Base-by-base conservation (phyloP, 1,140 invertebrate genomes). In the Cotesia glomerata region DNA sequence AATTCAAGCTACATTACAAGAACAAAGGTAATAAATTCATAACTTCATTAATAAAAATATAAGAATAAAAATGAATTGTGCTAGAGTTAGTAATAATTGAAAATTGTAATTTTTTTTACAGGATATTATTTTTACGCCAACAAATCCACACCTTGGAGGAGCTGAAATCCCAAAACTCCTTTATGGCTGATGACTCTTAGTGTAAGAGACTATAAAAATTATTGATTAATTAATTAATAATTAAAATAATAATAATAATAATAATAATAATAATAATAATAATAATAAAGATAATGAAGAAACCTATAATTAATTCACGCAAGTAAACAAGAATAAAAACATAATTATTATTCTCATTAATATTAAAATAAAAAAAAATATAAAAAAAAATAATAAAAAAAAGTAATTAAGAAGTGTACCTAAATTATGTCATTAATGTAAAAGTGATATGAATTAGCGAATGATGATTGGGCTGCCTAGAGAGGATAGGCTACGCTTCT, bases 1-100 rank as follows among this genome's bases (percentile, higher is more conserved):
- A 91, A 98, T 98, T 86, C 95, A 97, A 89, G 95, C 97, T 71
- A 98, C 97, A 74, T 89, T 98, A 85, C 95, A 98, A 89, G 96
- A 98, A 90, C 96, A 98, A 91, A 97, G 97, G 96, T 97, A 61
- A 63, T 59, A n/a, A 26, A 34, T 59, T 45, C 49, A 18, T 34
- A 59, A 51, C 5, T 14, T 45, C 7, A 45, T 8, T 45, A 45
- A 7, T 7, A 5, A 8, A 36, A 36, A 61, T 8, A 11, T n/a
- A 32, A 26, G 5, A 11, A 3, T 8, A 32, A 32, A 26, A 32
- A 32, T 59, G 4, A 26, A 14, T 18, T 14, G n/a, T 11, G 26
- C 34, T 35, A 13, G 4, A 14, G n/a, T 39, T 56, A 14, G 0
- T n/a, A 56, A 56, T 56, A 49, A 45, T 26, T 26, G 1, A 61